A percentile compares a stretch with the other conserved stretches of the same genome.
Conservation (phyloP, 2,888 invertebrate genomes). For the Rhabditophanes sp. region DNA sequence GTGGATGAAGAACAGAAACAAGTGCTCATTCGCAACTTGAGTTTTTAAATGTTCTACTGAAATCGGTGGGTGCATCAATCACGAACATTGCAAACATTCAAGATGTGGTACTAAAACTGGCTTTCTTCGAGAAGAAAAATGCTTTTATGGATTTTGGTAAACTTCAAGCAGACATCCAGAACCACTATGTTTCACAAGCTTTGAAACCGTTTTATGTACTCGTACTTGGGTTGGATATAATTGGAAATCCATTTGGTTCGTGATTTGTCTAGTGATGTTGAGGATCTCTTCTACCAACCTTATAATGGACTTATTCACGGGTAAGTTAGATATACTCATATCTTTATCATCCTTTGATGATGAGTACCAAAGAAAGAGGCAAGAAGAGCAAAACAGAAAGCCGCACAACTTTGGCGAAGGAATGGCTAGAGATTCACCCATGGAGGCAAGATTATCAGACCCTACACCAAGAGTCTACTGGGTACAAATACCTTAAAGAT, state of each 20-base stretch:
- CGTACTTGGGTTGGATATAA: conserved; percentile 85
- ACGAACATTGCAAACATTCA: conserved; percentile 49
- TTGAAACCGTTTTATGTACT: conserved; percentile 68
- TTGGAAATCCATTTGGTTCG: conserved; percentile 94
- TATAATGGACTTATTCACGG: no score
- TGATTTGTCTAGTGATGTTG: conserved; percentile 84
- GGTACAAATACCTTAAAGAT: no score
- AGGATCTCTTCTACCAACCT: conserved; percentile 96
- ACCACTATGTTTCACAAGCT: conserved; percentile 76
- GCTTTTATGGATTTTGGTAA: conserved; percentile 76
- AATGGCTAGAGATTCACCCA: conserved; percentile 54
- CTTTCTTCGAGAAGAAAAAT: conserved; percentile 71
- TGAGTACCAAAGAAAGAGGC: conserved; percentile 83
- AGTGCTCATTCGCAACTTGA: no score
- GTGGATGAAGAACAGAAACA: no score
- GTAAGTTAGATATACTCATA: background rate
- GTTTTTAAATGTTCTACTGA: conserved; percentile 70
- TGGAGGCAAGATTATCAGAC: no score
- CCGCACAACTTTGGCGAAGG: conserved; percentile 50
- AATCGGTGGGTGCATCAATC: conserved; percentile 87
- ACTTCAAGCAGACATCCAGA: conserved; percentile 63
- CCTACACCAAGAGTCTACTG: no score
- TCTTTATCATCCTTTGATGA: no score
- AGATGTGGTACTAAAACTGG: conserved; percentile 54
- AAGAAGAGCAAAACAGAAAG: conserved; percentile 72